Evolutionary conservation across 1,140 invertebrate genomes (phyloP), one percentile per base, ranked within the genome.

Genomic region (Agraylea sexmaculata): DNA sequence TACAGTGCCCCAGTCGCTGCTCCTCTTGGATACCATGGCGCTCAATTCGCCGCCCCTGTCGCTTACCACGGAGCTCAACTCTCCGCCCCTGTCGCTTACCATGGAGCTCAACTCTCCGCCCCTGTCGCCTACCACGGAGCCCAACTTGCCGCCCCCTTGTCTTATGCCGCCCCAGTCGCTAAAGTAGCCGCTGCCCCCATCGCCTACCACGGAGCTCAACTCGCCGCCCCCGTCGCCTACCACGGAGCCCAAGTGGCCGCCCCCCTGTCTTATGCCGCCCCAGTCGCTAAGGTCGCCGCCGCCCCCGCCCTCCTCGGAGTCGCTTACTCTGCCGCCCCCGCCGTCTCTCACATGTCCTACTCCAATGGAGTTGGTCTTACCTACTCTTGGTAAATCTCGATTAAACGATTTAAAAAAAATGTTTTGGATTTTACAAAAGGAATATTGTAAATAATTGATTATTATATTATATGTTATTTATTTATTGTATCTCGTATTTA

Each of bases 281-380:
- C 57, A 19, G 51, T 59, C 7, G 60, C 58, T 47, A 60, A 56
- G 42, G 59, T 62, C 8, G 57, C 57, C 20, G 63, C 51, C 48
- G 62, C 60, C 49, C 60, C 46, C 21, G 62, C 64, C 18, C 58
- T 70, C 12, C 52, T 70, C 13, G 68, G 69, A 37, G 67, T 71
- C 19, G 67, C 71, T 0, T 76, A 77, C 54, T 78, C 74, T 2
- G 74, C 76, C 16, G 75, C 77, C 3, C 73, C 76, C 3, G 71
- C 73, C 13, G 77, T 78, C 0, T 73, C 75, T 10, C 76, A 77
- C 56, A 74, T 80, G 68, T 69, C 64, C 20, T 78, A 74, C 58
- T 62, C 60, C 53, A 74, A 71, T 39, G 72, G 71, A 40, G 57
- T 73, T 5, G 73, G 75, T 17, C 55, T 74, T 40, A 64, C 69